Percentiles rank a stretch among this genome's conserved stretches.
Conservation (phyloP, 2,888 invertebrate species). For the Caenorhabditis imperialis region DNA sequence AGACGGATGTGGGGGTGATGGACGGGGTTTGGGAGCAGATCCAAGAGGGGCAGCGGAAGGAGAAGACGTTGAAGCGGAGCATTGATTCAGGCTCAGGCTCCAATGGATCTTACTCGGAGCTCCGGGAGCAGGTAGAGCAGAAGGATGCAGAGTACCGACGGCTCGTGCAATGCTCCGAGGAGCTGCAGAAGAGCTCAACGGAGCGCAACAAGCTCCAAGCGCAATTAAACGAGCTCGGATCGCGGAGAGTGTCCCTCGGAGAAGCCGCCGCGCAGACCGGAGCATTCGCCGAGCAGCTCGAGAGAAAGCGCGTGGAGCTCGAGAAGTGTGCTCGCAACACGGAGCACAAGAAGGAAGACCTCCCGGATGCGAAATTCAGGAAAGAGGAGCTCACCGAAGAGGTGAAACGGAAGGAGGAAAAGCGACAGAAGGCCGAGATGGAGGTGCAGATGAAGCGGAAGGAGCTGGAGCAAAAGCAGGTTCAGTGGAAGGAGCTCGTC, state of each 20-base stretch:
- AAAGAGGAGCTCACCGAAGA: slow-evolving; percentile 9
- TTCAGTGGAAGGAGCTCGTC: slow-evolving; percentile 3
- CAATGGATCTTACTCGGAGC: slow-evolving; percentile 5
- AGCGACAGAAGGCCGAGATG: slow-evolving; percentile 31
- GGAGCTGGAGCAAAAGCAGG: slow-evolving; percentile 16
- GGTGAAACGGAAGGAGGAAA: slow-evolving; percentile 6
- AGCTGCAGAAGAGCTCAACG: slow-evolving; percentile 19
- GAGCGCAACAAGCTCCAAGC: slow-evolving; percentile 37
- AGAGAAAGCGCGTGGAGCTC: slow-evolving; percentile 19
- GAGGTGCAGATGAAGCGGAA: slow-evolving; percentile 31
- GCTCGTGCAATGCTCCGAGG: slow-evolving; percentile 24
- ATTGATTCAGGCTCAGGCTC: too few relatives aligned
- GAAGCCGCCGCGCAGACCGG: slow-evolving; percentile 51
- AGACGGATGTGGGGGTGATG: slow-evolving; percentile 58
- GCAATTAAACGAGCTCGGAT: slow-evolving; percentile 43
- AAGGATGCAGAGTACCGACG: slow-evolving; percentile 26
- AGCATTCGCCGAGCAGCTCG: slow-evolving; percentile 38
- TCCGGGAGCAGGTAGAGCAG: slow-evolving; percentile 16
- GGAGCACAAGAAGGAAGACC: slow-evolving; percentile 16
- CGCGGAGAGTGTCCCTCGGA: slow-evolving; percentile 47
- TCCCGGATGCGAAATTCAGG: slow-evolving; percentile 28
- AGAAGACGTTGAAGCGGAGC: background rate
- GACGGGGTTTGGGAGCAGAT: slow-evolving; percentile 35
- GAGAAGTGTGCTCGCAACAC: slow-evolving; percentile 13
- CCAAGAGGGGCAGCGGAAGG: background rate